Evolutionary conservation across 2,113 vertebrate genomes (phyloP).

Genomic region (Labeo catla): DNA sequence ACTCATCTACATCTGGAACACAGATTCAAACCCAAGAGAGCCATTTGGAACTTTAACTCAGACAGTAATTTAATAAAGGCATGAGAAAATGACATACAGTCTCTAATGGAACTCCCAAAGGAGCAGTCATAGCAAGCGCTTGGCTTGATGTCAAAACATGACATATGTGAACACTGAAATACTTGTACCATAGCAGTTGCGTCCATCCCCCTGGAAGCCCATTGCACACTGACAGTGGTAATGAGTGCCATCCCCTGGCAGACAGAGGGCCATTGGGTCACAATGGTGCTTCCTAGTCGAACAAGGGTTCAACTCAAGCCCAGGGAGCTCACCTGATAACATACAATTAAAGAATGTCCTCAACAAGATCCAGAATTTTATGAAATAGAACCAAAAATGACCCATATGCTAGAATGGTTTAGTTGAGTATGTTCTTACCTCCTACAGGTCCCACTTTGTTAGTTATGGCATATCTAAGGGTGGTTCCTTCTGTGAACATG

Average conservation of each 20-base stretch:
- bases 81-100: neutral
- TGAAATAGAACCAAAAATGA: neutral
- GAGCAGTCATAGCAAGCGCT: neutral
- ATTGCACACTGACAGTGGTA: constrained; percentile 76
- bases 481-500: constrained; percentile 75
- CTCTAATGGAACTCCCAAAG: neutral
- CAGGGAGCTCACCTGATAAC: constrained; percentile 41
- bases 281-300: constrained; percentile 72
- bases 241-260: constrained; percentile 53
- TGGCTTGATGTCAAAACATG: constrained; percentile 1
- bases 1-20: constrained; percentile 79
- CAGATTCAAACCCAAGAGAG: constrained; percentile 9
- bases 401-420: neutral
- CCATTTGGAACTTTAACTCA: neutral
- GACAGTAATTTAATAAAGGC: neutral
- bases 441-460: constrained; percentile 72
- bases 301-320: constrained; percentile 72
- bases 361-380: neutral
- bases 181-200: constrained; percentile 74
- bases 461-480: constrained; percentile 77
- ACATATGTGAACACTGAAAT: neutral
- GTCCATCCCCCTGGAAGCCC: constrained; percentile 73
- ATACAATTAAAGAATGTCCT: neutral
- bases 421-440: constrained; percentile 53
- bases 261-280: constrained; percentile 71